A percentile compares a stretch with the other conserved stretches of the same genome.
Conservation (phyloP, 2,888 invertebrate species). For the Diaprepes abbreviatus region DNA sequence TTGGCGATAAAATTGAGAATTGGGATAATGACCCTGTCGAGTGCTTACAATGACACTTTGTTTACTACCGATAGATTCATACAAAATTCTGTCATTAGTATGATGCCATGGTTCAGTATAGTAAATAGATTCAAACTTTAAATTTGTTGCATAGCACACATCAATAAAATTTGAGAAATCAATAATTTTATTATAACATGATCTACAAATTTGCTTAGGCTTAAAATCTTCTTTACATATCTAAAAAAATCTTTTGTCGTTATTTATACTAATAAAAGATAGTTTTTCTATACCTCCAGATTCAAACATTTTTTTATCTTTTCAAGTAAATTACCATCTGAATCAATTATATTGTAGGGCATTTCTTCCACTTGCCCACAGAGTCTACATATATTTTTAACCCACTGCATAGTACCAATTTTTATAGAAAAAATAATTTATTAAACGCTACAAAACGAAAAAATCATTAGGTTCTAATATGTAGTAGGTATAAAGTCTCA, state of each 20-base stretch:
- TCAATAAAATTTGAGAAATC: conserved; percentile 63
- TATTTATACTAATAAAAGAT: neutral
- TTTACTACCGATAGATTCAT: conserved; percentile 15
- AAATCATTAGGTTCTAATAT: too few species aligned
- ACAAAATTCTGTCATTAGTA: conserved; percentile 10
- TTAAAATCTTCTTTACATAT: conserved; percentile 63
- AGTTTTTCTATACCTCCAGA: conserved; percentile 57
- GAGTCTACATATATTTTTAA: conserved; percentile 61
- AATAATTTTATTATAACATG: conserved; percentile 64
- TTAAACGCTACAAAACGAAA: too few species aligned
- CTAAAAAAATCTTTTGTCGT: conserved; percentile 53
- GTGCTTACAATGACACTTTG: conserved; percentile 54
- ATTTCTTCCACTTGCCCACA: conserved; percentile 62
- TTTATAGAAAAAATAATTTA: too few species aligned
- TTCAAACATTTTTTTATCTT: conserved; percentile 66
- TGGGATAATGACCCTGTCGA: conserved; percentile 47
- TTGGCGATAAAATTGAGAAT: conserved; percentile 24
- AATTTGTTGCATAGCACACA: conserved; percentile 61
- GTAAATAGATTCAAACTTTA: conserved; percentile 62
- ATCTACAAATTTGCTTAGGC: conserved; percentile 65
- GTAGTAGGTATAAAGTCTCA: conserved; percentile 21
- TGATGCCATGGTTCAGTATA: conserved; percentile 27
- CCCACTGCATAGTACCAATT: conserved; percentile 61
- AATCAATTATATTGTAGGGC: conserved; percentile 62
- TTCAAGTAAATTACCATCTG: conserved; percentile 57